phyloP scores from a whole-genome alignment of 1,140 invertebrate genomes.

The Trinorchestia longiramus region DNA sequence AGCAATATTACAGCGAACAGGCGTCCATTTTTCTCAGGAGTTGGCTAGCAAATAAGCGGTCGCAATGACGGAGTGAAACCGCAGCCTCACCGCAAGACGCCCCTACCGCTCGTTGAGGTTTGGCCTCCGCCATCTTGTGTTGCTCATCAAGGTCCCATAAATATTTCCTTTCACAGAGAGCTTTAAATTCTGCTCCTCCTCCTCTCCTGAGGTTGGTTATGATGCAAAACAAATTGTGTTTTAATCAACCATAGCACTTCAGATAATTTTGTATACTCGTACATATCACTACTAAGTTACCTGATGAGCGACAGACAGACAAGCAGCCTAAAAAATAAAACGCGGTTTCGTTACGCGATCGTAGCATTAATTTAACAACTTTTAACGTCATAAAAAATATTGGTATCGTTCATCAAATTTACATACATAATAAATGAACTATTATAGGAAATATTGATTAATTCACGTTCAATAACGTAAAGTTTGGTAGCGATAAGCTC shows the following conservation, averaged over 20 bases:
- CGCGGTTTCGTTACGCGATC: too few species aligned
- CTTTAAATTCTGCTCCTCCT: neutral
- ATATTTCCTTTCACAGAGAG: neutral
- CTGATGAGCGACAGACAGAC: too few species aligned
- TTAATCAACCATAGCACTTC: neutral
- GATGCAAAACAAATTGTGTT: neutral
- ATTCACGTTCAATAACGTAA: too few species aligned
- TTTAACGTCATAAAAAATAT: too few species aligned
- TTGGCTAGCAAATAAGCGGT: neutral
- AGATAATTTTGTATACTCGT: too few species aligned
- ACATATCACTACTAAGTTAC: too few species aligned
- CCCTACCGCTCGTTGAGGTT: conserved; percentile 25
- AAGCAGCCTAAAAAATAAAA: too few species aligned
- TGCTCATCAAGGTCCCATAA: neutral
- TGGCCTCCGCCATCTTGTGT: conserved; percentile 24
- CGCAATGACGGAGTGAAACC: conserved; percentile 33
- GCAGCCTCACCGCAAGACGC: conserved; percentile 40
- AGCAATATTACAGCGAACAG: neutral
- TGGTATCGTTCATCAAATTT: too few species aligned
- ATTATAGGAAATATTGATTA: too few species aligned
- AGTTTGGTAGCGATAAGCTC: too few species aligned
- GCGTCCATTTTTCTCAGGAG: neutral
- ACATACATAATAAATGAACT: too few species aligned
- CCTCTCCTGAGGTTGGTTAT: neutral
- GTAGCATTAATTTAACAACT: too few species aligned